Base-by-base conservation (phyloP, 2,113 vertebrate species). In the Crotophaga sulcirostris region DNA sequence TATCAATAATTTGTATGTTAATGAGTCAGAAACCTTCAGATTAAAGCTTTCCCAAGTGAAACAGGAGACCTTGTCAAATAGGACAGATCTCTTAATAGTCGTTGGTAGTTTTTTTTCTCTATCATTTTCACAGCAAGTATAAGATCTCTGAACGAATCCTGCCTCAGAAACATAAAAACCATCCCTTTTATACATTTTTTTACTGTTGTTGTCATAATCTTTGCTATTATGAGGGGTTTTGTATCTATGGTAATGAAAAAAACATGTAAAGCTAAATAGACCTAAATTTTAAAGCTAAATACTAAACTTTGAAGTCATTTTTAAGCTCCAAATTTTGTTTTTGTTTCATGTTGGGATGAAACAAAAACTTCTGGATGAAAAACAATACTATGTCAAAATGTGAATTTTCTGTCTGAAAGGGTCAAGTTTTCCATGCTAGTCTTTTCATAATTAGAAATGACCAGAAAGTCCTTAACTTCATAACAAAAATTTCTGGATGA, bases 1-100 rank as follows among this genome's bases (percentile, higher is more conserved):
- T 83, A 91, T 87, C 95, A 94, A 80, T 88, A 95, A 95, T 87
- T 81, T 93, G n/a, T 70, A 66, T 85, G 56, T 54, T 91, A 96
- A 96, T 83, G 81, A 87, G 59, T 85, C 42, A 94, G 82, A 94
- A 91, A 69, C 74, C 63, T 94, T 83, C 51, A 91, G 63, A 63
- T 80, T 66, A 76, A 96, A 85, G 16, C 52, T 83, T 90, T 93
- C 89, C 82, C 84, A 66, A 59, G 67, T 77, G 82, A 88, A 63
- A 90, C 59, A 73, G 66, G 51, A 84, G 83, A 78, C 79, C 64
- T 88, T 88, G 49, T 73, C 4, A 11, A 79, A 33, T 25, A 72
- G n/a, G 84, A 82, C 49, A 84, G 70, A 36, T 82, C 60, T 93
- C 78, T 85, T 84, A 45, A 62, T 38, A 51, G 2, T 83, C 8